Evolutionary conservation across 1,140 invertebrate genomes (phyloP).

Genomic region (Eupeodes corollae): DNA sequence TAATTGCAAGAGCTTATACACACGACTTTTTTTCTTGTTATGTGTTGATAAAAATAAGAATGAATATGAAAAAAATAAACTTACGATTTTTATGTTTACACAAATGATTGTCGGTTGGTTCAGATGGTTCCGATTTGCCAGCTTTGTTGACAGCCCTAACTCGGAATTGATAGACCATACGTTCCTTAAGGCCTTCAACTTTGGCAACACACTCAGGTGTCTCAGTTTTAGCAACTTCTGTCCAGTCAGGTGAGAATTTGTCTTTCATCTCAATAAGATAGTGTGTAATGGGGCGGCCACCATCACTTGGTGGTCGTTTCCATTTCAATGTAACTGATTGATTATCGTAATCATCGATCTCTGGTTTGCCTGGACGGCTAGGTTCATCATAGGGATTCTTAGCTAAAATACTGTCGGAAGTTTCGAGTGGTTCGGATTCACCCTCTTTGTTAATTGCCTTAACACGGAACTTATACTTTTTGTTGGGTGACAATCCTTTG

Average conservation of each 20-base stretch:
- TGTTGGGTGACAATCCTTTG: constrained; percentile 87
- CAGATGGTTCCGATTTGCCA: constrained; percentile 73
- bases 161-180: constrained; percentile 86
- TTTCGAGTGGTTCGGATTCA: constrained; percentile 89
- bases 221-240: constrained; percentile 70
- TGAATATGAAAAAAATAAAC: too few species aligned
- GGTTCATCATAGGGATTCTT: constrained; percentile 96
- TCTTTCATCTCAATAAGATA: constrained; percentile 95
- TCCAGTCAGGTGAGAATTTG: constrained; percentile 83
- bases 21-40: neutral
- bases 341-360: constrained; percentile 89
- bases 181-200: constrained; percentile 83
- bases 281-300: constrained; percentile 87
- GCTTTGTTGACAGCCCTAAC: constrained; percentile 88
- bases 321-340: constrained; percentile 81
- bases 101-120: constrained; percentile 81
- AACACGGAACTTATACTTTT: constrained; percentile 97
- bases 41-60: too few species aligned
- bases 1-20: too few species aligned
- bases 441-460: constrained; percentile 98
- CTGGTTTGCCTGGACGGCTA: constrained; percentile 77
- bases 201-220: constrained; percentile 66
- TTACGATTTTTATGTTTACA: constrained; percentile 89
- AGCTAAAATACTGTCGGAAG: constrained; percentile 74
- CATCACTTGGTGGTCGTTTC: constrained; percentile 79